Evolutionary conservation across 1,140 invertebrate genomes (phyloP).

Genomic region (Leptonema lineaticorne): DNA sequence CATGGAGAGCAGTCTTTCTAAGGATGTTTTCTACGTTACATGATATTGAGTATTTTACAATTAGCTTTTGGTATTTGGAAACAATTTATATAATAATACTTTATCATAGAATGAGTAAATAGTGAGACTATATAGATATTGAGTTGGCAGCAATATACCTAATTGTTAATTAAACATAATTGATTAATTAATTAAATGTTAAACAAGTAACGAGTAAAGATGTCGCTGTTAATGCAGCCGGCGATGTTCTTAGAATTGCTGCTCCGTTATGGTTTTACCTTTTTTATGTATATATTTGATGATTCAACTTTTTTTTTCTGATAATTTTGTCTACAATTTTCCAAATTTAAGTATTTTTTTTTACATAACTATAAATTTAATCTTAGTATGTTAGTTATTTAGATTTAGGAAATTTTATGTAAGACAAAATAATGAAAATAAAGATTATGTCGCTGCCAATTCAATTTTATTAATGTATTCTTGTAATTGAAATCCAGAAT

Average conservation of each 20-base stretch:
- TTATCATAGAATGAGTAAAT: constrained; percentile 13
- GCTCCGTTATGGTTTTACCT: constrained; percentile 18
- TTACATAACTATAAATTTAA: constrained; percentile 22
- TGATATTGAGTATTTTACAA: constrained; percentile 6
- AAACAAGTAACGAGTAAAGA: background rate
- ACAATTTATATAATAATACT: constrained; percentile 9
- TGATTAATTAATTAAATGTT: constrained; percentile 7
- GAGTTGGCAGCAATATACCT: constrained; percentile 22
- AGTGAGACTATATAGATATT: constrained; percentile 16
- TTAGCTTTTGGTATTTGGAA: constrained; percentile 17
- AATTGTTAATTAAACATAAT: constrained; percentile 5
- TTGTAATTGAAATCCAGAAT: no score
- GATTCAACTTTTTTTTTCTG: background rate
- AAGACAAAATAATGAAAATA: constrained; percentile 28
- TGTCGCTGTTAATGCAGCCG: background rate
- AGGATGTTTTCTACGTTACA: constrained; percentile 17
- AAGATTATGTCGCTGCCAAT: constrained; percentile 29
- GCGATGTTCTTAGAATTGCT: constrained; percentile 11
- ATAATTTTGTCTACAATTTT: constrained; percentile 15
- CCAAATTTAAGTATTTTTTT: constrained; percentile 25
- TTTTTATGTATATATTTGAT: constrained; percentile 18
- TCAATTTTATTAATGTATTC: no score
- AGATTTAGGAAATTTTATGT: constrained; percentile 30
- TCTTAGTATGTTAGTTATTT: constrained; percentile 29
- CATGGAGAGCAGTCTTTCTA: constrained; percentile 22